Percentiles rank a stretch among this genome's conserved stretches.
phyloP scores from a whole-genome alignment of 1,140 invertebrate genomes.

The Telenomus remus region DNA sequence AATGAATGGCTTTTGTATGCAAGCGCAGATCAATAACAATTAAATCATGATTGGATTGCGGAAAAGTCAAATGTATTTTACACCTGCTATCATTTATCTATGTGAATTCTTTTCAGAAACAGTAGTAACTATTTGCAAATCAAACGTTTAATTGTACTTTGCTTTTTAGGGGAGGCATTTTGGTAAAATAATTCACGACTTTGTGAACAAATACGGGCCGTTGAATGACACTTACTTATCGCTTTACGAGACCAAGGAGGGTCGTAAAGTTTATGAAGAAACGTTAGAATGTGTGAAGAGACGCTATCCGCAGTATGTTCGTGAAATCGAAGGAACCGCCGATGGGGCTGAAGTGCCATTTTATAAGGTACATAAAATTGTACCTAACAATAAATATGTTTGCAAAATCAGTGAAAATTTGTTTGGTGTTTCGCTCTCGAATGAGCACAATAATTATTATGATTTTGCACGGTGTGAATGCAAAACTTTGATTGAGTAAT shows the following conservation, averaged over 20 bases:
- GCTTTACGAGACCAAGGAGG: constrained; percentile 81
- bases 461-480: constrained; percentile 18
- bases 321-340: constrained; percentile 88
- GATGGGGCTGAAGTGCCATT: constrained; percentile 89
- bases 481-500: constrained; percentile 51
- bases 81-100: no score
- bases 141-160: constrained; percentile 23
- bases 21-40: no score
- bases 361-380: constrained; percentile 80
- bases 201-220: constrained; percentile 78
- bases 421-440: constrained; percentile 46
- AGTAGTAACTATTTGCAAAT: no score
- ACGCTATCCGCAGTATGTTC: constrained; percentile 87
- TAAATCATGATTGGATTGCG: no score
- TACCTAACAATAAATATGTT: no score
- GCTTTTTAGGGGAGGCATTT: constrained; percentile 85
- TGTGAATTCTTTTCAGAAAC: neutral
- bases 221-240: constrained; percentile 83
- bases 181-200: constrained; percentile 82
- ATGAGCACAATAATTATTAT: constrained; percentile 49
- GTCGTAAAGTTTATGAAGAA: constrained; percentile 82
- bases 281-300: constrained; percentile 80
- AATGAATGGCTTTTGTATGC: no score
- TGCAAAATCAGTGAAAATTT: no score
- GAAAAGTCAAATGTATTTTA: no score